Evolutionary conservation across 2,888 invertebrate genomes (phyloP).

Genomic region (Metallyticus violacea): DNA sequence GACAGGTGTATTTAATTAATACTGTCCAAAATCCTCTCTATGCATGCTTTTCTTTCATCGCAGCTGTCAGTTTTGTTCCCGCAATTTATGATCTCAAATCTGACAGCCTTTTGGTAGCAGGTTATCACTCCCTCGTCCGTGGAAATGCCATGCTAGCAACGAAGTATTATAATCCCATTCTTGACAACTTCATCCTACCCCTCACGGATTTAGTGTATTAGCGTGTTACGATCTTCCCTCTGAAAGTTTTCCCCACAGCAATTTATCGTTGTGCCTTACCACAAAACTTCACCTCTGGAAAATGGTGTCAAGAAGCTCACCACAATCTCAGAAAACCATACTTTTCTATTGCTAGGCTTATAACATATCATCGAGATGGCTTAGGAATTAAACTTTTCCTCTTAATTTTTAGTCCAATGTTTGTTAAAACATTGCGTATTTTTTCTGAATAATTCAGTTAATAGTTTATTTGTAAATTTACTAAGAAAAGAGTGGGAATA

Average conservation of each 20-base stretch:
- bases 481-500: no score
- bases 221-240: background rate
- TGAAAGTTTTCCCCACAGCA: background rate
- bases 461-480: no score
- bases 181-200: background rate
- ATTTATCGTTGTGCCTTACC: background rate
- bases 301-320: no score
- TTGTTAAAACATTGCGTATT: no score
- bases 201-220: background rate
- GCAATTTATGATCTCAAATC: background rate
- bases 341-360: no score
- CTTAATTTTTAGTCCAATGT: no score
- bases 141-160: background rate
- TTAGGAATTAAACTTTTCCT: no score
- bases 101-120: background rate
- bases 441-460: no score
- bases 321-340: no score
- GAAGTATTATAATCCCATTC: background rate
- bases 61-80: background rate
- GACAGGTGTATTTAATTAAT: background rate
- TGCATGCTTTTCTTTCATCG: background rate
- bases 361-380: no score
- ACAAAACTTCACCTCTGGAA: no score
- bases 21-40: background rate
- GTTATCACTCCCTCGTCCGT: no score